phyloP scores from a whole-genome alignment of 2,797 vertebrate species.

The Pseudotriccus pelzelni region DNA sequence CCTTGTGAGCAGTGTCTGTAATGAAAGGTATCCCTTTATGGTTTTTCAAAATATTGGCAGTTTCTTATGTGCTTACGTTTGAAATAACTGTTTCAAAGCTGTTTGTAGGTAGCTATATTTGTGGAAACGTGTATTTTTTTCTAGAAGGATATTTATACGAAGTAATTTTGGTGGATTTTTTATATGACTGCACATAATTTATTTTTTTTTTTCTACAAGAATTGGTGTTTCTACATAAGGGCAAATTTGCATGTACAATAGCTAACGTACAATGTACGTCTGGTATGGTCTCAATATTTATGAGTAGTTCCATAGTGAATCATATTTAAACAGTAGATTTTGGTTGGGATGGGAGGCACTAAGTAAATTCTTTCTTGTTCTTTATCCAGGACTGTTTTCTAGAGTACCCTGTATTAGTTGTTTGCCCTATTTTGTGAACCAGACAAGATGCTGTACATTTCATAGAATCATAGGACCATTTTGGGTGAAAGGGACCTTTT shows the following conservation, averaged over 20 bases:
- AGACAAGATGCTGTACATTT: constrained; percentile 26
- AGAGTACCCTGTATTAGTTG: neutral
- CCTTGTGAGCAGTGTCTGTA: neutral
- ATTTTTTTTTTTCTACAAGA: neutral
- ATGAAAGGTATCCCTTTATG: neutral
- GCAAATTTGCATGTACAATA: neutral
- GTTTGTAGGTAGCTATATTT: neutral
- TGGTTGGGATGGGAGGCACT: neutral
- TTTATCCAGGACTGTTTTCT: constrained; percentile 3
- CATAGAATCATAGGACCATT: neutral
- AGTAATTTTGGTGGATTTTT: fast-evolving
- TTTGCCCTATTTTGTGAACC: constrained; percentile 1
- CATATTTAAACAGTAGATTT: neutral
- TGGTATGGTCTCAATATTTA: neutral
- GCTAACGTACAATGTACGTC: neutral
- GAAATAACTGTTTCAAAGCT: neutral
- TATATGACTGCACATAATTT: too few relatives aligned
- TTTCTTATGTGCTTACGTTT: neutral
- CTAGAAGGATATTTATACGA: neutral
- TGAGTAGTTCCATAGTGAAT: neutral
- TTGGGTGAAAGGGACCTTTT: neutral
- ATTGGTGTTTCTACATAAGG: neutral
- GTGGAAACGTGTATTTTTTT: neutral
- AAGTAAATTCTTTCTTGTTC: neutral
- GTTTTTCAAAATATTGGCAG: neutral